These are phyloP conservation scores for Psettodes erumei DNA, from an alignment of 2,113 vertebrate genomes.

Conservation along the genomic window DNA sequence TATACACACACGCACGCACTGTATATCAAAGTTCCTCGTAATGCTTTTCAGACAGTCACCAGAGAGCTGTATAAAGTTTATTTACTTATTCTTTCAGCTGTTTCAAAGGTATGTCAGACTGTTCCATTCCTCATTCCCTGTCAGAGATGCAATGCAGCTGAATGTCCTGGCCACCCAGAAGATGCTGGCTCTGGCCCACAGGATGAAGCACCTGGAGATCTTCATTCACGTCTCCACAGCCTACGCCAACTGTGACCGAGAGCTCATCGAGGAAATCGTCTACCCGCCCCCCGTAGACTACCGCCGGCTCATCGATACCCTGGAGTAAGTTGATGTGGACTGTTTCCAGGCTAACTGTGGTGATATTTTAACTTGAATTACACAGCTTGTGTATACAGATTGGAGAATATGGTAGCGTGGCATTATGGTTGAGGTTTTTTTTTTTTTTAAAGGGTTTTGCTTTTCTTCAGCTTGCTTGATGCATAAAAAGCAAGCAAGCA, in stretches of 20 bases:
- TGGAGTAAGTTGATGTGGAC: conserved; percentile 87
- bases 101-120: neutral
- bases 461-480: neutral
- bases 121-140: neutral
- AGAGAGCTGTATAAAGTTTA: neutral
- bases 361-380: neutral
- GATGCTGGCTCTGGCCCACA: conserved; percentile 89
- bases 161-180: conserved; percentile 95
- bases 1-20: no score
- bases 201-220: conserved; percentile 93
- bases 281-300: conserved; percentile 96
- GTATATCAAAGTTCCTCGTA: no score
- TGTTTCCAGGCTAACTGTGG: neutral
- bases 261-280: conserved; percentile 93
- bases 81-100: neutral
- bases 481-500: conserved; percentile 14
- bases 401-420: neutral
- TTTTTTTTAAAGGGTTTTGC: neutral
- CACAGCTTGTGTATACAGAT: neutral
- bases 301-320: conserved; percentile 92
- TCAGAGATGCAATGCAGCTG: conserved; percentile 94
- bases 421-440: neutral
- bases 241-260: conserved; percentile 94
- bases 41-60: no score
- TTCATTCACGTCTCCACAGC: conserved; percentile 97